Percentiles rank a stretch among this genome's conserved stretches.
These are phyloP conservation scores for Micrasema longulum DNA, from an alignment of 1,140 invertebrate species.

Conservation along the genomic window DNA sequence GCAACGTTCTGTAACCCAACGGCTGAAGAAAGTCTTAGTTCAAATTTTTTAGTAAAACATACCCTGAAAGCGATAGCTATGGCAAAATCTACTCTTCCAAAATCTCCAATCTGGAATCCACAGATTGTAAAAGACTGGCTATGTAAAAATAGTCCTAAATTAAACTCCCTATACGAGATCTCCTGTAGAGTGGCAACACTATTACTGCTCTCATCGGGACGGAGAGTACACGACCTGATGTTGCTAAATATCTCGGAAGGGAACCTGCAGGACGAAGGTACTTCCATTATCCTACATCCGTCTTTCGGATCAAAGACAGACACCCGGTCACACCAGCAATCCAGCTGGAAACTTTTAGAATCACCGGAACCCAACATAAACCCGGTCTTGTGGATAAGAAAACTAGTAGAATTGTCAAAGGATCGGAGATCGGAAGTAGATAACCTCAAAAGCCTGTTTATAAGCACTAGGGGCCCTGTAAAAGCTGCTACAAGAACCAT, in stretches of 20 bases:
- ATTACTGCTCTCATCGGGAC: conserved; percentile 55
- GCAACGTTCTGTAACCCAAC: conserved; percentile 7
- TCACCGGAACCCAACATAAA: neutral
- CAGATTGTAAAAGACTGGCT: neutral
- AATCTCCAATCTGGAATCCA: conserved; percentile 4
- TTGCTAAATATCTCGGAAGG: conserved; percentile 49
- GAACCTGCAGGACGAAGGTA: conserved; percentile 39
- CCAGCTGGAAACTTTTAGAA: neutral
- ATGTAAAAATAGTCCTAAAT: conserved; percentile 5
- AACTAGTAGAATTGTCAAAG: too few relatives aligned
- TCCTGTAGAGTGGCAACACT: conserved; percentile 55
- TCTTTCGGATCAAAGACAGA: conserved; percentile 58
- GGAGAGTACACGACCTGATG: conserved; percentile 56
- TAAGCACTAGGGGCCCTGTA: neutral
- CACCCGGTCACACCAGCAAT: conserved; percentile 15
- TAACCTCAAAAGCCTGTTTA: neutral
- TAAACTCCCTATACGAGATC: conserved; percentile 47
- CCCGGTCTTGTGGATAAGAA: neutral
- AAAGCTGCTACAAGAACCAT: neutral
- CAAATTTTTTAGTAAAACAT: neutral
- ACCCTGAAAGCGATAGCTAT: neutral
- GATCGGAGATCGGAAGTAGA: too few relatives aligned
- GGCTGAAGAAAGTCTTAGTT: neutral
- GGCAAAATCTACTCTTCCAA: too few relatives aligned
- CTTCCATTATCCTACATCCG: conserved; percentile 55